A percentile compares a stretch with the other conserved stretches of the same genome.
These are phyloP conservation scores for Lophura nycthemera DNA, from an alignment of 2,113 vertebrate genomes.

Conservation along the genomic window DNA sequence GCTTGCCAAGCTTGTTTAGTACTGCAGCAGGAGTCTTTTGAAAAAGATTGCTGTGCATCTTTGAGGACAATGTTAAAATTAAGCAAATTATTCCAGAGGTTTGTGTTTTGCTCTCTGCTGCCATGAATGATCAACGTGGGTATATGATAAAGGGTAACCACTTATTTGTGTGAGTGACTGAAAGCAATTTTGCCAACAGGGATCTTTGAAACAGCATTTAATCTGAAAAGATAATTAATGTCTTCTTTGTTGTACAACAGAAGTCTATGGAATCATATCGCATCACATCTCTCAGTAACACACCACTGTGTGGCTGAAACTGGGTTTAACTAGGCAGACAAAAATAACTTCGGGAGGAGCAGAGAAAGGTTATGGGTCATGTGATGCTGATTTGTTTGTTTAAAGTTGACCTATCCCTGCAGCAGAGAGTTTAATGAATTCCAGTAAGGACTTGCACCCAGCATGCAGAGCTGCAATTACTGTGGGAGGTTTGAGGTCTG, in stretches of 20 bases:
- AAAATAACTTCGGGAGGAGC: neutral
- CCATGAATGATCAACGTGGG: neutral
- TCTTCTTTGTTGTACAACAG: neutral
- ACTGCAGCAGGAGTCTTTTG: neutral
- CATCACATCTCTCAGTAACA: neutral
- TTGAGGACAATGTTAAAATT: neutral
- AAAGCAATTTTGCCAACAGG: neutral
- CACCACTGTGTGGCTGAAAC: neutral
- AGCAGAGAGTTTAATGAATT: neutral
- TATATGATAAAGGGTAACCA: neutral
- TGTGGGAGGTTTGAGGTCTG: neutral
- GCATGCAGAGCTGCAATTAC: neutral
- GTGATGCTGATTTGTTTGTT: neutral
- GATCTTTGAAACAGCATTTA: neutral
- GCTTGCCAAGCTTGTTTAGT: conserved; percentile 5
- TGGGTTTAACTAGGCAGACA: neutral
- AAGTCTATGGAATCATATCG: neutral
- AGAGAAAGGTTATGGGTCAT: neutral
- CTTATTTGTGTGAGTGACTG: neutral
- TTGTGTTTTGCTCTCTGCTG: neutral
- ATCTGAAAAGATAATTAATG: conserved; percentile 13
- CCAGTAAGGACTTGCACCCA: neutral
- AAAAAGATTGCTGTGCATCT: neutral
- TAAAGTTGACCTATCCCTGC: neutral
- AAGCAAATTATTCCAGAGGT: neutral